A percentile compares a stretch with the other conserved stretches of the same genome.
Conservation (phyloP, 2,113 vertebrate species). For the Catharus minimus region DNA sequence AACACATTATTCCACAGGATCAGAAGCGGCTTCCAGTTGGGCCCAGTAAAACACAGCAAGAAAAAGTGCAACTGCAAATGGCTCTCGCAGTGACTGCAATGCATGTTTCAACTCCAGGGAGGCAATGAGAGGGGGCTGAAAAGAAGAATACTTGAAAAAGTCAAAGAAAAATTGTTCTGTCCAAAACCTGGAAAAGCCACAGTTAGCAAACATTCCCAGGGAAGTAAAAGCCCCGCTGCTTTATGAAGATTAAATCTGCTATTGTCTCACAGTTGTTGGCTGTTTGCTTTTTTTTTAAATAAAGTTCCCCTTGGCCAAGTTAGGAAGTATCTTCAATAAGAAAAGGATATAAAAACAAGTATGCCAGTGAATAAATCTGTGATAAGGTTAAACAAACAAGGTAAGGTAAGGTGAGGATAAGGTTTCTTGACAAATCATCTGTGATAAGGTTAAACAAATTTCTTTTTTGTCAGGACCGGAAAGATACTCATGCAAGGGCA, state of each 20-base stretch:
- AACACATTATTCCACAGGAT: not conserved
- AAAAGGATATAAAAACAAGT: slow-evolving; percentile 1
- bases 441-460: slow-evolving; percentile 45
- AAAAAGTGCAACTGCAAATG: not conserved
- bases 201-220: not conserved
- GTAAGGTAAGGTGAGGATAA: not conserved
- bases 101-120: not conserved
- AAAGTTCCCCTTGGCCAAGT: not conserved
- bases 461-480: not conserved
- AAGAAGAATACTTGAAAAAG: not conserved
- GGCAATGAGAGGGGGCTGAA: fast-evolving
- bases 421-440: slow-evolving; percentile 6
- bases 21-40: not conserved
- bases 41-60: not conserved
- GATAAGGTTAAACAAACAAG: slow-evolving; percentile 32
- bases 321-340: not conserved
- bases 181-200: slow-evolving; percentile 7
- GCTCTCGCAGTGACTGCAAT: fast-evolving
- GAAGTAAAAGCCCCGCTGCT: slow-evolving; percentile 9
- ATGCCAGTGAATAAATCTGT: not conserved
- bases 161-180: not conserved
- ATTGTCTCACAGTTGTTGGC: not conserved
- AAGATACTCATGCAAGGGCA: not conserved
- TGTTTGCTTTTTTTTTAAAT: not conserved
- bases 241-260: slow-evolving; percentile 7